Evolutionary conservation across 2,113 vertebrate species (phyloP).

Genomic region (Eurystomus gularis): DNA sequence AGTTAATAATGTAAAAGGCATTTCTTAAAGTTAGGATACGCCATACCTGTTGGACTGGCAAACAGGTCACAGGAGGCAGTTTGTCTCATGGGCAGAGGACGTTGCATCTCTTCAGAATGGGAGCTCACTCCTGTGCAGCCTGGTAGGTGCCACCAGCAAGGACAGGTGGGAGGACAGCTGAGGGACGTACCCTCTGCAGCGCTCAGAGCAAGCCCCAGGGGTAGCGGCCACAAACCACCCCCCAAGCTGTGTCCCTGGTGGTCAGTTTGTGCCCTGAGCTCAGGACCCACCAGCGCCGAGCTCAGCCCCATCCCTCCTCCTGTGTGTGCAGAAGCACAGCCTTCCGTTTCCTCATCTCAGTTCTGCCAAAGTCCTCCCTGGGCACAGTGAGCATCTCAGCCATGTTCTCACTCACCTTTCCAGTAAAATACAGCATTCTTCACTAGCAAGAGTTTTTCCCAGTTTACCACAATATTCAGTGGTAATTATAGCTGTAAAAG

Average conservation of each 20-base stretch:
- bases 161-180: neutral
- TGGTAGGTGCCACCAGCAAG: neutral
- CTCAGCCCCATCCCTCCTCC: fast-evolving
- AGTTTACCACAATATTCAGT: neutral
- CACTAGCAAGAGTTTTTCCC: neutral
- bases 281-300: neutral
- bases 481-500: neutral
- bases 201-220: neutral
- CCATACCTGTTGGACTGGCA: neutral
- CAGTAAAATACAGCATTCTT: neutral
- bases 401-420: neutral
- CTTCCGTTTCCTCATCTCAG: neutral
- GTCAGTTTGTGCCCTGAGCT: neutral
- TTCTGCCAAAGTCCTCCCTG: neutral
- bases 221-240: neutral
- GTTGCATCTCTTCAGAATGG: neutral
- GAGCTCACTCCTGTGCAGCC: neutral
- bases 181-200: fast-evolving
- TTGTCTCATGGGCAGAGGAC: fast-evolving
- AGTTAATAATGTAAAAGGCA: neutral
- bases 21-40: neutral
- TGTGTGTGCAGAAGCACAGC: neutral
- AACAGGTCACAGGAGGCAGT: neutral
- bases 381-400: neutral
- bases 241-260: neutral